Base-by-base conservation (phyloP, 2,113 vertebrate genomes). In the Scomber scombrus region DNA sequence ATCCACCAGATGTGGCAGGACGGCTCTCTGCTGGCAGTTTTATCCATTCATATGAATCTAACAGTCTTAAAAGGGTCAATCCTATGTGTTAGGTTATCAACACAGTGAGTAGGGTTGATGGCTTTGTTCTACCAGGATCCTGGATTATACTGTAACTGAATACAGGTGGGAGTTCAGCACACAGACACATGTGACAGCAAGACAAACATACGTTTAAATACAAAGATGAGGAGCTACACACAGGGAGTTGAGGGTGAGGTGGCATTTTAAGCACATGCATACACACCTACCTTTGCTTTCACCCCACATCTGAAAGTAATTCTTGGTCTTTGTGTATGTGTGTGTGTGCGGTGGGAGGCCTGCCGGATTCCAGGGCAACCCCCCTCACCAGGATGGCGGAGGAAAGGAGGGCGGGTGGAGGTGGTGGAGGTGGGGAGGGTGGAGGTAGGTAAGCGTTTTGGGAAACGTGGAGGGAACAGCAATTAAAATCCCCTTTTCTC, bases 301-400 rank as follows among this genome's bases (percentile, higher is more conserved):
- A 56, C 61, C 52, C 23, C 85, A 94, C 93, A 94, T 95, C 93
- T 95, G 93, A 94, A 94, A 95, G 91, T 87, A 92, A 95, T 95
- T 94, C 81, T 85, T 31, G 16, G 77, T 63, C 46, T 51, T 26
- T 31, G 50, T 63, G 49, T 62, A 49, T 74, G 78, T 74, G 69
- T 79, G 78, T 75, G 71, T 78, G 79, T 85, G 85, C 3, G 46
- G 70, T 78, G 81, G 80, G 89, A 92, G 93, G 91, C 86, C 90
- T 85, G 92, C 80, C 58, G 70, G 90, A 93, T 94, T 95, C 89
- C 92, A 91, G 78, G 65, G 77, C 29, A 83, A 91, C 88, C 88
- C 89, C 91, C 89, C 82, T 80, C 84, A 85, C 86, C 73, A 31
- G 82, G 84, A 92, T 71, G 85, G 85, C 40, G 86, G 85, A 79